Conservation (phyloP, 2,888 invertebrate species). For the Dryocosmus kuriphilus region DNA sequence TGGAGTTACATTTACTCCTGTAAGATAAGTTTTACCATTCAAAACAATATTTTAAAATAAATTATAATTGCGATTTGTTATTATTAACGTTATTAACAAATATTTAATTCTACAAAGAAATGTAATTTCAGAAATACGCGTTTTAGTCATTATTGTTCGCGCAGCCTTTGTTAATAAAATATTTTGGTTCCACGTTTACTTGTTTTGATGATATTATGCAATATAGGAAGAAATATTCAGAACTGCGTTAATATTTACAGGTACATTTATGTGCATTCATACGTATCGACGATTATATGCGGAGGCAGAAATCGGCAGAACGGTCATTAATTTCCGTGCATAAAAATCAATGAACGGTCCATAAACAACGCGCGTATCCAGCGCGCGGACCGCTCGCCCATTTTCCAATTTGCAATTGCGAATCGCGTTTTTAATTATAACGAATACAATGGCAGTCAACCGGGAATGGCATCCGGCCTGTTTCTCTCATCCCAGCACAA, state of each 20-base stretch:
- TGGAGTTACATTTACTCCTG: not conserved
- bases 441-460: constrained; percentile 76
- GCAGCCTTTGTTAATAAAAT: not conserved
- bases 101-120: not conserved
- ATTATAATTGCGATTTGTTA: not conserved
- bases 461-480: constrained; percentile 73
- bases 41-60: not conserved
- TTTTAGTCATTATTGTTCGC: too few relatives aligned
- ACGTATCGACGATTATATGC: constrained; percentile 69
- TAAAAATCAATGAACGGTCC: constrained; percentile 78
- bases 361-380: constrained; percentile 71
- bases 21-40: not conserved
- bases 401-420: constrained; percentile 78
- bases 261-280: constrained; percentile 51
- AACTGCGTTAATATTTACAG: constrained; percentile 19
- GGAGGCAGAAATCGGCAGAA: constrained; percentile 73
- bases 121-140: too few relatives aligned
- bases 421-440: constrained; percentile 78
- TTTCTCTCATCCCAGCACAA: constrained; percentile 63
- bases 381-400: constrained; percentile 67
- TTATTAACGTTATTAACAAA: not conserved
- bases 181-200: not conserved
- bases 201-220: not conserved
- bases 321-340: constrained; percentile 76
- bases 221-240: not conserved